Evolutionary conservation across 2,113 vertebrate species (phyloP).

Genomic region (Lepisosteus oculatus): DNA sequence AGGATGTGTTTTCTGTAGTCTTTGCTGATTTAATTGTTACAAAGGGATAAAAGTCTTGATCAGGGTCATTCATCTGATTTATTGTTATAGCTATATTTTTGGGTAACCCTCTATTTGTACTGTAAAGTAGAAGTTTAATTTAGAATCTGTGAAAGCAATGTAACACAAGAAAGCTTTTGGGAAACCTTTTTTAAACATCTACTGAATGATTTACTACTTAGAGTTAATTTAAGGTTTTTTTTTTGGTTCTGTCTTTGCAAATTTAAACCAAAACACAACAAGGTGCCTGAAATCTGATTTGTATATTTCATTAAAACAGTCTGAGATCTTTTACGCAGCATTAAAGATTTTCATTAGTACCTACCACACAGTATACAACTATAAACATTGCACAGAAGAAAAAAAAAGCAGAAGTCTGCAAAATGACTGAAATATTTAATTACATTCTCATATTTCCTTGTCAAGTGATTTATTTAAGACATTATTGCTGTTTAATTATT

Average conservation of each 20-base stretch:
- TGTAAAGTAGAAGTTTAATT: no score
- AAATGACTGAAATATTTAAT: conserved; percentile 49
- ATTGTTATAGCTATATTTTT: conserved; percentile 75
- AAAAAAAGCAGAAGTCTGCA: neutral
- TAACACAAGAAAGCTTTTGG: no score
- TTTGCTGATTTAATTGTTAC: conserved; percentile 81
- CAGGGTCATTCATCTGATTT: conserved; percentile 81
- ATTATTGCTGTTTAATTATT: conserved; percentile 78
- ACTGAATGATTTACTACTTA: no score
- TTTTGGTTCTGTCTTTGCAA: neutral
- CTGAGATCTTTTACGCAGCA: neutral
- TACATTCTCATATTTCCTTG: conserved; percentile 63
- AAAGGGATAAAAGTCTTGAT: conserved; percentile 80
- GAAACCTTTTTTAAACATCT: no score
- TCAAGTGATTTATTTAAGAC: conserved; percentile 65
- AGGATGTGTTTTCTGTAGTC: conserved; percentile 45
- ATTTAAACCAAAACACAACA: no score
- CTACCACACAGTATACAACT: neutral
- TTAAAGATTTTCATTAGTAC: neutral
- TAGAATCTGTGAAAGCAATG: no score
- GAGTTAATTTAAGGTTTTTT: neutral
- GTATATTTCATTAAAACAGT: neutral
- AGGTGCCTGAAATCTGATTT: neutral
- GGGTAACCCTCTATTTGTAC: conserved; percentile 2
- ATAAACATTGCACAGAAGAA: neutral